These are phyloP conservation scores for Galendromus occidentalis DNA, from an alignment of 1,140 invertebrate species.

Conservation along the genomic window DNA sequence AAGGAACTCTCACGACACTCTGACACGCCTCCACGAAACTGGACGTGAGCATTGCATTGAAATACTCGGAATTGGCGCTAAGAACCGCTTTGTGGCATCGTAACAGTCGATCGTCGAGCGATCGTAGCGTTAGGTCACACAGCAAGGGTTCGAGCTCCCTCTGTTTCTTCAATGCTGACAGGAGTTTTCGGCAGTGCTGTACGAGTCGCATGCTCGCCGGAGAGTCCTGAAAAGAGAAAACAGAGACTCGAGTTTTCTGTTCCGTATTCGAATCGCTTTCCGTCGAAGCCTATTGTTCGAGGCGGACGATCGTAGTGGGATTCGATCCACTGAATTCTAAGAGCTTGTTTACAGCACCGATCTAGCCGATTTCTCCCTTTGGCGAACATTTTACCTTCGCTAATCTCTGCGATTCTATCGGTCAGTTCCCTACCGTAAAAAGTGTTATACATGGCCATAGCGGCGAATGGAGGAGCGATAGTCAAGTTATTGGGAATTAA, in stretches of 20 bases:
- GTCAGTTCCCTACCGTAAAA: too few species aligned
- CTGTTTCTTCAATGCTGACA: neutral
- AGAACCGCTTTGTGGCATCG: slow-evolving; percentile 1
- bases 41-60: neutral
- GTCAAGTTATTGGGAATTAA: too few species aligned
- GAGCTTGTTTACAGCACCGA: too few species aligned
- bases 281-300: neutral
- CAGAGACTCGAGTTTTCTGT: neutral
- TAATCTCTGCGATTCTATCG: too few species aligned
- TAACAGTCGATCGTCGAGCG: neutral
- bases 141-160: neutral
- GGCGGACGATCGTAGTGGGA: too few species aligned
- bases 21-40: neutral
- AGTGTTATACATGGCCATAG: too few species aligned
- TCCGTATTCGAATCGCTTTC: neutral
- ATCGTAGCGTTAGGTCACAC: neutral
- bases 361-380: too few species aligned
- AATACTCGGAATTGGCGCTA: neutral
- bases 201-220: neutral
- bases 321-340: too few species aligned
- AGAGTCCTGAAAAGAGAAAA: too few species aligned
- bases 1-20: neutral
- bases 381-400: too few species aligned
- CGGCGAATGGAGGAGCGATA: too few species aligned
- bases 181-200: neutral